Evolutionary conservation across 1,140 invertebrate genomes (phyloP).

Genomic region (Drosophila tani): DNA sequence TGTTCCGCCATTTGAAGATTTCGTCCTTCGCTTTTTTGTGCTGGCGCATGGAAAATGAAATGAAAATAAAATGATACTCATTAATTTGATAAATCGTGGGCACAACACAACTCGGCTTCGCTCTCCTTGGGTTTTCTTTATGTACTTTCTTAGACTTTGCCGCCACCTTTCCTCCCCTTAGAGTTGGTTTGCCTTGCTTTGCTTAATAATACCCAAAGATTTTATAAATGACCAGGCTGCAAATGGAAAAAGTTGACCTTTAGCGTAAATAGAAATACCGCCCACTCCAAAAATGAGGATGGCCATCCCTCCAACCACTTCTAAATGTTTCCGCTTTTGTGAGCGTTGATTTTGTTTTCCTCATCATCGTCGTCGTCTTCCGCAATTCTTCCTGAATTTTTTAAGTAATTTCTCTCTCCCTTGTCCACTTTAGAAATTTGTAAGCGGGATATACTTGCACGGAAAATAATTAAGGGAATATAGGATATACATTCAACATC

Average conservation of each 20-base stretch:
- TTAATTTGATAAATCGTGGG: conserved; percentile 82
- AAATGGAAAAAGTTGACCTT: conserved; percentile 80
- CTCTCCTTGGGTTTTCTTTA: conserved; percentile 47
- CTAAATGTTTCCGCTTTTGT: conserved; percentile 55
- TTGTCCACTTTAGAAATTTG: conserved; percentile 48
- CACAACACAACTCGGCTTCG: conserved; percentile 50
- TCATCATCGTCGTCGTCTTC: conserved; percentile 39
- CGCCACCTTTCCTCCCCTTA: not conserved
- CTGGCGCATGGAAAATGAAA: conserved; percentile 79
- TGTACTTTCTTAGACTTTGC: conserved; percentile 31
- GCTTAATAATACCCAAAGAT: conserved; percentile 55
- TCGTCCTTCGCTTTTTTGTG: conserved; percentile 44
- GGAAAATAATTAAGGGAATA: not conserved
- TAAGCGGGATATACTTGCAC: not conserved
- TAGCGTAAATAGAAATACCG: conserved; percentile 53
- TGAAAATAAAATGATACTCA: conserved; percentile 84
- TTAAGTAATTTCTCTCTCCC: conserved; percentile 70
- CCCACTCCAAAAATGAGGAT: not conserved
- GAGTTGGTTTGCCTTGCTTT: conserved; percentile 29
- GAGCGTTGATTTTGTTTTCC: conserved; percentile 69
- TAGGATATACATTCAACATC: too few relatives aligned
- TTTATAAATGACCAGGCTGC: conserved; percentile 65
- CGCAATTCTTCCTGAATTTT: conserved; percentile 66
- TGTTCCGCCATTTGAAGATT: conserved; percentile 36
- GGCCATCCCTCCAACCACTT: not conserved